phyloP scores from a whole-genome alignment of 1,140 invertebrate species.

The Glomeris maerens region DNA sequence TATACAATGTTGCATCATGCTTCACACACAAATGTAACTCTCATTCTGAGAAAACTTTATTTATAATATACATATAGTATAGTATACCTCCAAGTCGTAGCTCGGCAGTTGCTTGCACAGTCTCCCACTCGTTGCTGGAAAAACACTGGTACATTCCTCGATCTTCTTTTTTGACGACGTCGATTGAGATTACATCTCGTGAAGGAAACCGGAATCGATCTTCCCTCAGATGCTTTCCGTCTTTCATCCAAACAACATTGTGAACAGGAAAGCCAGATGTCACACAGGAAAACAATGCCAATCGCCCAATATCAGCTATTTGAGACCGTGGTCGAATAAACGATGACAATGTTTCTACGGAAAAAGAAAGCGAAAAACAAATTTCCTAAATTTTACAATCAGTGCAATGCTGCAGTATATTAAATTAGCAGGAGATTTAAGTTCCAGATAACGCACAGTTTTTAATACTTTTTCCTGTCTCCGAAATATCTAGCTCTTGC shows the following conservation, averaged over 20 bases:
- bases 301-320: conserved; percentile 80
- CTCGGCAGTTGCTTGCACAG: conserved; percentile 28
- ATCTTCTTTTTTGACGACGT: conserved; percentile 27
- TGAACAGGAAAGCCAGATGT: conserved; percentile 71
- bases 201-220: conserved; percentile 6
- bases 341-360: conserved; percentile 60
- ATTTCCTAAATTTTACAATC: no score
- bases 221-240: conserved; percentile 56
- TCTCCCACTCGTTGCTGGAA: conserved; percentile 27
- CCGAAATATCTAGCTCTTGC: no score
- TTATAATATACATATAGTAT: no score
- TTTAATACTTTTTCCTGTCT: no score
- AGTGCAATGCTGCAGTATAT: no score
- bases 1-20: no score
- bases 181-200: conserved; percentile 23
- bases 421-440: no score
- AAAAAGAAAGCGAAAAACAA: conserved; percentile 13
- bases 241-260: conserved; percentile 80
- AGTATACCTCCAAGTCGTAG: conserved; percentile 33
- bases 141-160: conserved; percentile 37
- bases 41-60: no score
- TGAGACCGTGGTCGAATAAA: conserved; percentile 77
- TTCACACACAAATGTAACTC: no score
- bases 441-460: no score
- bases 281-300: conserved; percentile 74